These are phyloP conservation scores for Arion vulgaris DNA, from an alignment of 1,140 invertebrate genomes.

Conservation along the genomic window DNA sequence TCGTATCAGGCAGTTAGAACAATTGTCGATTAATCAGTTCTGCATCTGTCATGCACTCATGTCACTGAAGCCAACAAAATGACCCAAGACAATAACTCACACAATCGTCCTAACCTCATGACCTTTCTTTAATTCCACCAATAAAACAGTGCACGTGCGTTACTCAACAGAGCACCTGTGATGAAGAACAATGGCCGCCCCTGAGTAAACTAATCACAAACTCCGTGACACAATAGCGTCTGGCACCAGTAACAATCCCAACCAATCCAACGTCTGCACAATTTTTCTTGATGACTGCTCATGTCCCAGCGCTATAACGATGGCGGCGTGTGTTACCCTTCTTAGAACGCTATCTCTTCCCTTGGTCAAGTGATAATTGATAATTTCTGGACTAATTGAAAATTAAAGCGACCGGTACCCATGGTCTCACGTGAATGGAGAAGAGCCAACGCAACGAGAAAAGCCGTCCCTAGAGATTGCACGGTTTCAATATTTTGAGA, in stretches of 20 bases:
- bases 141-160: conserved; percentile 30
- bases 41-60: conserved; percentile 1
- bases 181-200: conserved; percentile 17
- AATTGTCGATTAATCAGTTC: not conserved
- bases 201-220: conserved; percentile 26
- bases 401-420: not conserved
- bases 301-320: not conserved
- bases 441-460: not conserved
- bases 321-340: not conserved
- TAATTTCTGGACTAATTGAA: conserved; percentile 24
- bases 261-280: conserved; percentile 3
- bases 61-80: not conserved
- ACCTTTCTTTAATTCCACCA: conserved; percentile 17
- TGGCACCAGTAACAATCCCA: not conserved
- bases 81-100: conserved; percentile 6
- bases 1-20: not conserved
- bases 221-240: conserved; percentile 27
- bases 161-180: conserved; percentile 22
- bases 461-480: conserved; percentile 2
- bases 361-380: conserved; percentile 12
- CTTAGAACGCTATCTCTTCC: not conserved
- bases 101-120: not conserved
- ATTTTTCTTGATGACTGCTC: not conserved
- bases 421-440: not conserved
- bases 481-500: not conserved